A percentile compares a stretch with the other conserved stretches of the same genome.
Evolutionary conservation across 2,888 invertebrate genomes (phyloP).

Genomic region (Morinoia aosen): DNA sequence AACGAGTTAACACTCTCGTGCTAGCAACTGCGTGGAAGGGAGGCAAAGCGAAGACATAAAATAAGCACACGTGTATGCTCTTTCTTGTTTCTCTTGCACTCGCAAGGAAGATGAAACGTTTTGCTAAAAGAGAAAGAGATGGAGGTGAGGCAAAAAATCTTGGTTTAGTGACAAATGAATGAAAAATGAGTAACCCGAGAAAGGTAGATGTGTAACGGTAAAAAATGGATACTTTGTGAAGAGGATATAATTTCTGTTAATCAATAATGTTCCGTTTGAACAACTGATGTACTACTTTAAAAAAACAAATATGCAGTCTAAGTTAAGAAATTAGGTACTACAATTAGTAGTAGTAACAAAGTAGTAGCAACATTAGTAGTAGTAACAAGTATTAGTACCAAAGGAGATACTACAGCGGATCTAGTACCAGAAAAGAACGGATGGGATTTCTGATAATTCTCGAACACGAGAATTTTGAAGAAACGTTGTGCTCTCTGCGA

Average conservation of each 20-base stretch:
- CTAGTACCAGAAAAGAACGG: background rate
- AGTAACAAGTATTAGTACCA: too few species aligned
- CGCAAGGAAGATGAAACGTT: background rate
- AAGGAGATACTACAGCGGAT: background rate
- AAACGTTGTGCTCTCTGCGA: background rate
- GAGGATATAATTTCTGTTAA: background rate
- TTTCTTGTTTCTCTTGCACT: background rate
- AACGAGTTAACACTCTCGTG: background rate
- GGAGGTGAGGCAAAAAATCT: background rate
- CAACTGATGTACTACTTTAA: background rate
- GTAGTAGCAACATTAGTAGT: too few species aligned
- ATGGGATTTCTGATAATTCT: too few species aligned
- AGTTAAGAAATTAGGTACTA: too few species aligned
- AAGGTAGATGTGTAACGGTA: background rate
- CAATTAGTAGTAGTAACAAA: too few species aligned
- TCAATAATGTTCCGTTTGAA: background rate
- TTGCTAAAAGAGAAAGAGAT: background rate
- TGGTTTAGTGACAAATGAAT: background rate
- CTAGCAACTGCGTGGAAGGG: background rate
- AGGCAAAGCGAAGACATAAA: background rate
- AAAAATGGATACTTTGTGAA: background rate
- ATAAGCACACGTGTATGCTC: background rate
- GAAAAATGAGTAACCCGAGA: background rate
- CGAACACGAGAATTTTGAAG: background rate
- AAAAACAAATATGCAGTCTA: too few species aligned